phyloP scores from a whole-genome alignment of 1,140 invertebrate species.

The Drosophila sproati region DNA sequence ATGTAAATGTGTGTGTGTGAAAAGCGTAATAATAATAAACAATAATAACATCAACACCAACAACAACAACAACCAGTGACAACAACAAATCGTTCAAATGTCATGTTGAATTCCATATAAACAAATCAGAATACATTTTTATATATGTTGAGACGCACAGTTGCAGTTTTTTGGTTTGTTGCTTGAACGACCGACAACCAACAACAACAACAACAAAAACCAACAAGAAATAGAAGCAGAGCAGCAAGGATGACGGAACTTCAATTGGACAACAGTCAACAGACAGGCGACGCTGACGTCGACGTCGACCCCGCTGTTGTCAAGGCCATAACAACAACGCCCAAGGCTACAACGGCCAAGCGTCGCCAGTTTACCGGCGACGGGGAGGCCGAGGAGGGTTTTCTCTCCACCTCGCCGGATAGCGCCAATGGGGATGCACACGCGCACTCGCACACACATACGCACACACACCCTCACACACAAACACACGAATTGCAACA shows the following conservation, averaged over 20 bases:
- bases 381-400: slow-evolving; percentile 67
- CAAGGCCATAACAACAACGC: slow-evolving; percentile 37
- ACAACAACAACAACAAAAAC: slow-evolving; percentile 20
- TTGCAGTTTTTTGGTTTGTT: slow-evolving; percentile 38
- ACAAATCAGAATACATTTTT: slow-evolving; percentile 17
- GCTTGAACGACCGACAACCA: slow-evolving; percentile 26
- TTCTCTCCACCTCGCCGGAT: slow-evolving; percentile 79
- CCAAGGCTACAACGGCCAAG: slow-evolving; percentile 49
- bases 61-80: slow-evolving; percentile 17
- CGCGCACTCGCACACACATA: slow-evolving; percentile 23
- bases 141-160: slow-evolving; percentile 38
- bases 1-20: slow-evolving; percentile 27
- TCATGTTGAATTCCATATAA: slow-evolving; percentile 21
- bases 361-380: slow-evolving; percentile 31
- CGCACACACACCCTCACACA: slow-evolving; percentile 13
- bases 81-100: slow-evolving; percentile 29
- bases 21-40: slow-evolving; percentile 29
- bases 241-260: slow-evolving; percentile 43
- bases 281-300: slow-evolving; percentile 32
- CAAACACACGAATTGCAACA: slow-evolving; percentile 23
- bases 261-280: slow-evolving; percentile 45
- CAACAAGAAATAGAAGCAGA: neutral
- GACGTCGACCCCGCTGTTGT: slow-evolving; percentile 17
- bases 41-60: slow-evolving; percentile 14
- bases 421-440: slow-evolving; percentile 78